phyloP scores from a whole-genome alignment of 2,888 invertebrate genomes.

The Polydrusus cervinus region DNA sequence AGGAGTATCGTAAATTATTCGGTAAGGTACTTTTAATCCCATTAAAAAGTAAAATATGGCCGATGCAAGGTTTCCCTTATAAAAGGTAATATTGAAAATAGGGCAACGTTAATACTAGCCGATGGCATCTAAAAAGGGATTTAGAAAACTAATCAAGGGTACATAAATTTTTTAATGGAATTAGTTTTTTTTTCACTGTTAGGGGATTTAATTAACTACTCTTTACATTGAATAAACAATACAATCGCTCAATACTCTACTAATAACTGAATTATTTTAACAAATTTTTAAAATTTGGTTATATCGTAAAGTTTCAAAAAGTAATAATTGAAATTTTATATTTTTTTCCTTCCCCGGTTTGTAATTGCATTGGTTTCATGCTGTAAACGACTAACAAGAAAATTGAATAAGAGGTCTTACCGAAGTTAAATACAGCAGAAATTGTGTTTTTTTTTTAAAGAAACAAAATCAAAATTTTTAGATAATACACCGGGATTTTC shows the following conservation, averaged over 20 bases:
- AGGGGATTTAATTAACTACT: not conserved
- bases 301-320: too few relatives aligned
- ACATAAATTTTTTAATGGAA: constrained; percentile 18
- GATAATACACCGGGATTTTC: too few relatives aligned
- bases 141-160: constrained; percentile 16
- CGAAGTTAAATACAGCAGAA: too few relatives aligned
- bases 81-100: constrained; percentile 43
- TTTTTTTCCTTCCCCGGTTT: too few relatives aligned
- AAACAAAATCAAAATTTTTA: too few relatives aligned
- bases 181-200: not conserved
- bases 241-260: not conserved
- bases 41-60: constrained; percentile 26
- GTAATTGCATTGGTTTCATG: too few relatives aligned
- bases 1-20: constrained; percentile 21
- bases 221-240: not conserved
- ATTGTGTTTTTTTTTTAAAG: too few relatives aligned
- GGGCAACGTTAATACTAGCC: constrained; percentile 36
- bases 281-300: too few relatives aligned
- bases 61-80: constrained; percentile 17
- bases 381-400: too few relatives aligned
- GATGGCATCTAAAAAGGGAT: constrained; percentile 21
- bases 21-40: constrained; percentile 14
- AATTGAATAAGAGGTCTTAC: too few relatives aligned
- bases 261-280: too few relatives aligned
- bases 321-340: too few relatives aligned